Evolutionary conservation across 1,140 invertebrate species (phyloP).

Genomic region (Hylaeus volcanicus): DNA sequence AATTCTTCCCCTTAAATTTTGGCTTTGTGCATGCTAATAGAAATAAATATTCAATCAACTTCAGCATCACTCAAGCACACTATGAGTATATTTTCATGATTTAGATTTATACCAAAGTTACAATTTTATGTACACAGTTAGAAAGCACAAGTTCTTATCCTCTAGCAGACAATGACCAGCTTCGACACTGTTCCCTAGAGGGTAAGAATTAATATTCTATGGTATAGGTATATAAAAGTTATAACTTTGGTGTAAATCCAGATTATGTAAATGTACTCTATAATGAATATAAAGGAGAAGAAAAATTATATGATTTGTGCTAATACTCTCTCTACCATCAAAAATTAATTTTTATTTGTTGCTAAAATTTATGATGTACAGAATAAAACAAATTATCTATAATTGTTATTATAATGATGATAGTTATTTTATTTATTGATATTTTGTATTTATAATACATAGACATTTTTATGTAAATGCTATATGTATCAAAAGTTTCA

Average conservation of each 20-base stretch:
- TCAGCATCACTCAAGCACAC: constrained; percentile 20
- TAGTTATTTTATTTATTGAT: not conserved
- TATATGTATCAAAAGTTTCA: constrained; percentile 1
- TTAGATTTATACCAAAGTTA: too few species aligned
- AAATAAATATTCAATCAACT: constrained; percentile 21
- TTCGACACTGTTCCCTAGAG: too few species aligned
- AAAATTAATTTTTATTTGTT: not conserved
- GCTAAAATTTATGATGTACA: not conserved
- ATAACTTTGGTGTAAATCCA: too few species aligned
- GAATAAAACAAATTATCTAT: not conserved
- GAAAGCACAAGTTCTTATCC: too few species aligned
- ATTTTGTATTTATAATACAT: not conserved
- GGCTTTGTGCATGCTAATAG: constrained; percentile 15
- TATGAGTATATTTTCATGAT: not conserved
- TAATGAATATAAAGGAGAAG: not conserved
- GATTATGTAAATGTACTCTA: not conserved
- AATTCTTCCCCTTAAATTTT: not conserved
- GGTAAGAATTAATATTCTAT: too few species aligned
- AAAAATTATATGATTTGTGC: not conserved
- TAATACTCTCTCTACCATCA: constrained; percentile 1
- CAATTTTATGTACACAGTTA: too few species aligned
- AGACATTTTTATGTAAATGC: not conserved
- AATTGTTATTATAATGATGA: not conserved
- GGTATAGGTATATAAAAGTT: too few species aligned
- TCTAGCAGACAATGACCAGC: too few species aligned